phyloP scores from a whole-genome alignment of 2,113 vertebrate species.

The Oreotragus oreotragus region DNA sequence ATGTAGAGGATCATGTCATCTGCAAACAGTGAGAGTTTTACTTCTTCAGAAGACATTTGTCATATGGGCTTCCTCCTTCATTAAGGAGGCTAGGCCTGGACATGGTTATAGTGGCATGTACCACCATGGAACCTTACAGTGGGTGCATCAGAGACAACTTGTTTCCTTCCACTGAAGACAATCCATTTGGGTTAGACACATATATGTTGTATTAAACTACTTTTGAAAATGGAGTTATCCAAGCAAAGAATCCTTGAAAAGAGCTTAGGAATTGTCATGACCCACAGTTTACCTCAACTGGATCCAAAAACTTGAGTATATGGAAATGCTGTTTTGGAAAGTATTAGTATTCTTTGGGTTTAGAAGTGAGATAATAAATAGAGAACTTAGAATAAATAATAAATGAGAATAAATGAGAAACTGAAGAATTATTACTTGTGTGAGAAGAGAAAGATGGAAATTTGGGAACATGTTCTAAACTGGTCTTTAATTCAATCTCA shows the following conservation, averaged over 20 bases:
- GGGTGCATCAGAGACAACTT: background rate
- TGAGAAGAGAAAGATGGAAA: background rate
- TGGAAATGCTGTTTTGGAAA: background rate
- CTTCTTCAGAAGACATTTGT: background rate
- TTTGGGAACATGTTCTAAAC: background rate
- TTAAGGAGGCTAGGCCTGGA: background rate
- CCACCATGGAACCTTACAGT: background rate
- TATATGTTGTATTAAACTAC: background rate
- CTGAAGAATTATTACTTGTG: background rate
- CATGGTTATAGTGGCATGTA: background rate
- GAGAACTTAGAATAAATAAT: background rate
- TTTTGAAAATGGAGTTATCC: background rate
- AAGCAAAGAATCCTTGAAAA: background rate
- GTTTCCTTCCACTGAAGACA: background rate
- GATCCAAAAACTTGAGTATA: background rate
- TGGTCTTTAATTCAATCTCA: background rate
- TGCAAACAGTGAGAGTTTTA: background rate
- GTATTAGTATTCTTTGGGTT: background rate
- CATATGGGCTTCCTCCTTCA: background rate
- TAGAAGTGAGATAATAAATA: background rate
- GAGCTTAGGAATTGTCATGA: background rate
- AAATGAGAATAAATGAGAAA: background rate
- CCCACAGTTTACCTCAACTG: background rate
- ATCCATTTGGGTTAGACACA: background rate
- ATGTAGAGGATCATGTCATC: background rate